Base-by-base conservation (phyloP, 2,797 vertebrate species). In the Amblyopsis hoosieri region DNA sequence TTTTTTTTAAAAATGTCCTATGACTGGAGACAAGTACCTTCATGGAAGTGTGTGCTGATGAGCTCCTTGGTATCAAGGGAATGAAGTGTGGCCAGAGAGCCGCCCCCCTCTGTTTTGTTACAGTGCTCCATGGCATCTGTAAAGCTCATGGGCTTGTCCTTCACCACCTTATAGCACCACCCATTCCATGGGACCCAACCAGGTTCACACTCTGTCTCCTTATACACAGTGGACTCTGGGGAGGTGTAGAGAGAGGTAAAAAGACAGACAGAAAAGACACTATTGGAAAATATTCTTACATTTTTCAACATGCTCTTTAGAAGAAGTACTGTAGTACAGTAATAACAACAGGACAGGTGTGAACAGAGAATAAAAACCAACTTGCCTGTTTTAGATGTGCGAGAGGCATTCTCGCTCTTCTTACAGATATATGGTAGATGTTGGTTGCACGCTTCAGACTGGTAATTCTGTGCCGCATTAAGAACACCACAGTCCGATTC, bases 381-480 rank as follows among this genome's bases (percentile, higher is more conserved):
- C 76, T 11, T 17, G 98, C 97, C 95, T 84, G 91, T 57, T 33
- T 80, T 14, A 2, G 77, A 69, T 0, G 62, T 17, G 12, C 64
- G 67, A 33, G 86, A 76, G 11, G 75, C 54, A 9, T 81, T 93
- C 17, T 91, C 6, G 0, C 72, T 82, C 78, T 99, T 99, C 85
- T 95, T 92, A 85, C 97, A 99, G 81, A 97, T 48, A 64, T 97
- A 98, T 0, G 97, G 96, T 78, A 98, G 88, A 2, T 56, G 76
- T 13, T 79, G 83, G 66, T 90, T 92, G 72, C 97, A 99, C 0
- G 87, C 83, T 64, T 86, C 89, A 17, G 88, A 85, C 48, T 92
- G 89, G 83, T 94, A 99, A 52, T 81, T 86, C 48, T 88, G 89
- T 0, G 82, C 62, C 1, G 91, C 85, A 71, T 91, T 91, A 82